A percentile compares a stretch with the other conserved stretches of the same genome.
Conservation (phyloP, 1,140 invertebrate genomes). For the Solenopsis fugax region DNA sequence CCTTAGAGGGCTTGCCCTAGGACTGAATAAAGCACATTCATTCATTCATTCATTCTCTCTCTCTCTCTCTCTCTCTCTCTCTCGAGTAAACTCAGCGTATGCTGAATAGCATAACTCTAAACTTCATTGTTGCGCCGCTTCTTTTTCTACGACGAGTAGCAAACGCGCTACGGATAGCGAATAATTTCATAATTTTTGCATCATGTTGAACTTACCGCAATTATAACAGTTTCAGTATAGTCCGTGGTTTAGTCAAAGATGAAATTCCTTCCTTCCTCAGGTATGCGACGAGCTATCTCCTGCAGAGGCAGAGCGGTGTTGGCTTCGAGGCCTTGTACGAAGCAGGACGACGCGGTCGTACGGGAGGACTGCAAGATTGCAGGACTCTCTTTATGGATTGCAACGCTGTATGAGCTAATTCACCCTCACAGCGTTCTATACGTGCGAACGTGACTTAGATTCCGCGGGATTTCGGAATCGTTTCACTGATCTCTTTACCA, state of each 20-base stretch:
- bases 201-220: neutral
- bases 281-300: slow-evolving; percentile 94
- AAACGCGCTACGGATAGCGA: neutral
- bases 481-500: neutral
- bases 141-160: too few species aligned
- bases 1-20: too few species aligned
- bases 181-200: neutral
- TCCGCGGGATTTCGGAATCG: neutral
- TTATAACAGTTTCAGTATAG: neutral
- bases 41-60: too few species aligned
- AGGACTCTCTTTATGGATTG: slow-evolving; percentile 93
- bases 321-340: slow-evolving; percentile 94
- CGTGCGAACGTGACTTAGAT: slow-evolving; percentile 55
- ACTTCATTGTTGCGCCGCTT: neutral
- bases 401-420: slow-evolving; percentile 92
- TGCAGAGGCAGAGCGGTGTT: slow-evolving; percentile 91
- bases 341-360: slow-evolving; percentile 93
- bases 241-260: neutral
- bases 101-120: neutral
- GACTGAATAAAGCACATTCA: too few species aligned
- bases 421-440: neutral
- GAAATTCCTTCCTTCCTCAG: slow-evolving; percentile 84
- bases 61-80: too few species aligned
- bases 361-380: slow-evolving; percentile 91
- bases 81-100: neutral